phyloP scores from a whole-genome alignment of 2,888 invertebrate species.

The Maniola hyperantus region DNA sequence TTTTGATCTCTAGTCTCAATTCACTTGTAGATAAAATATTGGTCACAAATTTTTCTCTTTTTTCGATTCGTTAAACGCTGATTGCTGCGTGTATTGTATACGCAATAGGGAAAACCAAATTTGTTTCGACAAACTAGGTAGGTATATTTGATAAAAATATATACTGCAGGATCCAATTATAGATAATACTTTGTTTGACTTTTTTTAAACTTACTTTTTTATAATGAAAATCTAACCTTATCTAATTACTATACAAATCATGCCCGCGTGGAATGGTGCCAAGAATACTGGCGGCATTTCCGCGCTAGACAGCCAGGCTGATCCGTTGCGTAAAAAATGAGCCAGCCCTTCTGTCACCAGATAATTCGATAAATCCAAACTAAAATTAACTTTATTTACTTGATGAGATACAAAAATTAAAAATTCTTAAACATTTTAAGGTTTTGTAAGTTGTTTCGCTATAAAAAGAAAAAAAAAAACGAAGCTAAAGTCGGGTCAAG shows the following conservation, averaged over 20 bases:
- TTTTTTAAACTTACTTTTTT: too few species aligned
- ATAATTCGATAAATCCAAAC: too few species aligned
- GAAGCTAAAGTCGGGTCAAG: constrained; percentile 21
- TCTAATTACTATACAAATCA: too few species aligned
- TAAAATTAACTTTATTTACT: background rate
- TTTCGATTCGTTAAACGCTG: constrained; percentile 39
- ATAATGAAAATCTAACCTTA: too few species aligned
- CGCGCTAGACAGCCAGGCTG: too few species aligned
- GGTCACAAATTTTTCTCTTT: constrained; percentile 34
- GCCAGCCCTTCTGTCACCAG: too few species aligned
- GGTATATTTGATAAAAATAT: background rate
- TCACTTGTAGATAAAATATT: constrained; percentile 26
- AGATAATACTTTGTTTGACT: background rate
- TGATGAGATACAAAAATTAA: background rate
- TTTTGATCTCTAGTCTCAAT: background rate
- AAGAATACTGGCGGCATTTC: too few species aligned
- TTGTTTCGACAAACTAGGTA: constrained; percentile 6
- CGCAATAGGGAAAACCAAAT: constrained; percentile 30
- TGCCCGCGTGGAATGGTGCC: too few species aligned
- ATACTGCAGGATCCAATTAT: background rate
- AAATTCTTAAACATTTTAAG: background rate
- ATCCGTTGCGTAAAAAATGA: too few species aligned
- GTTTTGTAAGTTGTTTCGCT: background rate
- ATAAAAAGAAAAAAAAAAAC: background rate
- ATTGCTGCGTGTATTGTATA: constrained; percentile 27